A percentile compares a stretch with the other conserved stretches of the same genome.
Conservation (phyloP, 2,888 invertebrate species). For the Matsumyia berberina region DNA sequence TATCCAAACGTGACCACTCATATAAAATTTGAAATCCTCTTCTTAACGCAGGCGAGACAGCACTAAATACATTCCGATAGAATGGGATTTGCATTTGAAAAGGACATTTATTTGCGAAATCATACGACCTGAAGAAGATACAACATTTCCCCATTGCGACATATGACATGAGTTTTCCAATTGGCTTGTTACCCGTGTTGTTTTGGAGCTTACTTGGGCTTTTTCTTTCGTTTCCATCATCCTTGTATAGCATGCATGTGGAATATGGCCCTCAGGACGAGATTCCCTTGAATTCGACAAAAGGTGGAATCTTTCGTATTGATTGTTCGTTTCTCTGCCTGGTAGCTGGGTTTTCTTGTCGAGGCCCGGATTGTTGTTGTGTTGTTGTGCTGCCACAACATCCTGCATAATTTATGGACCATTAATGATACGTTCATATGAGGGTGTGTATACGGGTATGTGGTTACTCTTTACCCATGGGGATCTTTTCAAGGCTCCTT, state of each 20-base stretch:
- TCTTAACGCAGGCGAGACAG: constrained; percentile 37
- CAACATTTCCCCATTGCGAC: constrained; percentile 65
- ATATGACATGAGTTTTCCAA: constrained; percentile 64
- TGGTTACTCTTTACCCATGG: constrained; percentile 13
- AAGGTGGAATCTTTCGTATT: constrained; percentile 51
- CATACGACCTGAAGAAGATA: constrained; percentile 57
- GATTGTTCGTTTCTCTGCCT: constrained; percentile 38
- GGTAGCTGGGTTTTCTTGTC: constrained; percentile 14
- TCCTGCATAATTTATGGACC: constrained; percentile 50
- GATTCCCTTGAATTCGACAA: constrained; percentile 20
- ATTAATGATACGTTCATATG: constrained; percentile 39
- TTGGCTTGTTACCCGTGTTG: constrained; percentile 68
- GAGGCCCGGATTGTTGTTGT: constrained; percentile 1
- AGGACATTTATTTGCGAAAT: constrained; percentile 61
- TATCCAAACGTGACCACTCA: constrained; percentile 53
- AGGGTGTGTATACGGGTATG: not conserved
- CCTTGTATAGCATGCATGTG: constrained; percentile 24
- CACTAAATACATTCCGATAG: constrained; percentile 41
- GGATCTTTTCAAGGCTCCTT: not conserved
- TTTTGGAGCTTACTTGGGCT: constrained; percentile 37
- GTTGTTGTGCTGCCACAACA: constrained; percentile 36
- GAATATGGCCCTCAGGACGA: constrained; percentile 26
- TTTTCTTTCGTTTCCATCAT: constrained; percentile 10
- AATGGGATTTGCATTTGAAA: constrained; percentile 48
- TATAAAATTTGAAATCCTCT: constrained; percentile 50